Evolutionary conservation across 2,797 vertebrate species (phyloP).

Genomic region (Mus minutoides): DNA sequence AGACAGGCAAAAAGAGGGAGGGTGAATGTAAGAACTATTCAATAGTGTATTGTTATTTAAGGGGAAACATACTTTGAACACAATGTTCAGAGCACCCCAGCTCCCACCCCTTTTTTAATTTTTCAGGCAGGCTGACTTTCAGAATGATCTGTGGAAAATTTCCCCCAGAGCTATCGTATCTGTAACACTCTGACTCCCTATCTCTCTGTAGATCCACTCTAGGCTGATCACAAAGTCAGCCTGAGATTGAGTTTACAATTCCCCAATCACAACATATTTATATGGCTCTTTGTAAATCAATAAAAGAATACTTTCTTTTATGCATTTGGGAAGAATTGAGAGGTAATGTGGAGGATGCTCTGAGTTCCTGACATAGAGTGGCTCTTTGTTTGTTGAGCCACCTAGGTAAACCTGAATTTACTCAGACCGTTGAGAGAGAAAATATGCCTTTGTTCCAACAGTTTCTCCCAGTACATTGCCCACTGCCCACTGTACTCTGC

Average conservation of each 20-base stretch:
- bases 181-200: conserved; percentile 45
- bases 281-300: conserved; percentile 66
- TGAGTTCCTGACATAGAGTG: neutral
- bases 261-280: conserved; percentile 31
- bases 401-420: neutral
- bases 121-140: conserved; percentile 62
- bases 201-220: conserved; percentile 62
- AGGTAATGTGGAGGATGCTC: neutral
- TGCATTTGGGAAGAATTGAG: conserved; percentile 35
- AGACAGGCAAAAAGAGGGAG: neutral
- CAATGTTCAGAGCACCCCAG: no score
- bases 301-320: conserved; percentile 64
- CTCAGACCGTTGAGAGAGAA: neutral
- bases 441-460: neutral
- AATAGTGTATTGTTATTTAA: neutral
- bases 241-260: conserved; percentile 63
- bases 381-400: neutral
- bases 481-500: neutral
- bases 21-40: conserved; percentile 1
- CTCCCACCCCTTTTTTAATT: neutral
- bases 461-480: neutral
- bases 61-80: neutral
- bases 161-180: conserved; percentile 66
- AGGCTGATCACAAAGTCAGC: conserved; percentile 3
- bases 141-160: conserved; percentile 72